Percentiles rank a stretch among this genome's conserved stretches.
phyloP scores from a whole-genome alignment of 2,888 invertebrate species.

The Nemotelus pantherinus region DNA sequence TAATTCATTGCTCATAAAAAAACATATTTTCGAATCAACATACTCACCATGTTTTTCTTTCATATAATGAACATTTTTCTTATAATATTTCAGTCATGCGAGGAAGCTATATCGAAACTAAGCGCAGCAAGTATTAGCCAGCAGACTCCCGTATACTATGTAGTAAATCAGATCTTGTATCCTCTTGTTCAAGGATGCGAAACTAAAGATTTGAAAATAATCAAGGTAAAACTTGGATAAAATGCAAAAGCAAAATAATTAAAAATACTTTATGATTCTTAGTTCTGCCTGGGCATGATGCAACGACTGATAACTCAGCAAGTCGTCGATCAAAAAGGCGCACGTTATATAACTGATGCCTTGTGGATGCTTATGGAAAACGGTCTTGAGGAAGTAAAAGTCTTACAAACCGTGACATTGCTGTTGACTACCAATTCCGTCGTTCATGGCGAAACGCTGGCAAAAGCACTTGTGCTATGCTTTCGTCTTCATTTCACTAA shows the following conservation, averaged over 20 bases:
- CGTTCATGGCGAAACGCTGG: constrained; percentile 92
- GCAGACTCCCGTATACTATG: constrained; percentile 84
- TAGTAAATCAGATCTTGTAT: constrained; percentile 93
- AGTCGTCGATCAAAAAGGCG: constrained; percentile 90
- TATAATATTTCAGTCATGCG: constrained; percentile 81
- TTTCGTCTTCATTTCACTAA: constrained; percentile 96
- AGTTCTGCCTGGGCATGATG: constrained; percentile 93
- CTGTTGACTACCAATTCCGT: constrained; percentile 94
- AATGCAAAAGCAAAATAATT: constrained; percentile 8
- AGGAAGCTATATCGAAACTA: constrained; percentile 92
- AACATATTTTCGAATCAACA: too few relatives aligned
- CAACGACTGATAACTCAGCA: constrained; percentile 93
- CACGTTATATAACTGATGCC: constrained; percentile 91
- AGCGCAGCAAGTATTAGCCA: constrained; percentile 80
- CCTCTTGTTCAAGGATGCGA: constrained; percentile 98
- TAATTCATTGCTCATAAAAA: too few relatives aligned
- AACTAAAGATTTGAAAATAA: constrained; percentile 94
- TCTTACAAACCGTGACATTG: constrained; percentile 94
- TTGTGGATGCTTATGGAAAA: constrained; percentile 93
- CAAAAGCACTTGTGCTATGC: constrained; percentile 92
- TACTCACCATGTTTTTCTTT: too few relatives aligned
- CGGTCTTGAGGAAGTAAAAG: constrained; percentile 94
- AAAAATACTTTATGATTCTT: constrained; percentile 49
- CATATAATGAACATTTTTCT: too few relatives aligned
- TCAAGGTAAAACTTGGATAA: constrained; percentile 71